Base-by-base conservation (phyloP, 2,888 invertebrate genomes). In the Melanostoma scalare region DNA sequence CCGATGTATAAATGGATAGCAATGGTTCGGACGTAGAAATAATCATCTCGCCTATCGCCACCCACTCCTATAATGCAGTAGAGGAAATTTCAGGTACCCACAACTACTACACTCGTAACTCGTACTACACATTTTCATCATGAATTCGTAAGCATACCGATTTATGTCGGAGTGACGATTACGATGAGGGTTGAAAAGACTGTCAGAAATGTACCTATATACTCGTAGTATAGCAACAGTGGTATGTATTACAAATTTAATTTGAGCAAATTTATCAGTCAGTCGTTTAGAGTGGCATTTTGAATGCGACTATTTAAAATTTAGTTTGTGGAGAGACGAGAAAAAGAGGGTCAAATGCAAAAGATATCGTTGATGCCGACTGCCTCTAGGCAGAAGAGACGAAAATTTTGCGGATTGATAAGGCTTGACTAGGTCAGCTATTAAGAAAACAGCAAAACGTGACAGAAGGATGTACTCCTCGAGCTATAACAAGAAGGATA, bases 221-320 rank as follows among this genome's bases (percentile, higher is more conserved):
- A n/a, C n/a, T n/a, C 65, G 20, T 20, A 20, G 20, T 20, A 20
- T n/a, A 60, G 75, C 71, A 71, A 10, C n/a, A 52, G 3, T 30
- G 6, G 56, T 5, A 31, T 31, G n/a, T 48, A 36, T 82, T 78
- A 73, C 78, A 78, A 78, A 82, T 82, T 82, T 69, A 82, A 73
- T 82, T 78, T 77, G 53, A 78, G 68, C 67, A 69, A 82, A 82
- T 82, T 82, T 82, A 82, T 82, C 82, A 77, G 73, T 82, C 82
- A 77, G 73, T 72, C 63, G 50, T 63, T 76, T 60, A 38, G 63
- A 82, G 73, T 78, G 82, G 56, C 82, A 65, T 82, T 82, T 73
- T 69, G 58, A 78, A 78, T 69, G 63, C 53, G 73, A 69, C 69
- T 82, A 69, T 73, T 78, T 78, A 53, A 73, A 65, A 80, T 52